These are phyloP conservation scores for Drosophila maculinotata DNA, from an alignment of 2,888 invertebrate species.

Conservation along the genomic window DNA sequence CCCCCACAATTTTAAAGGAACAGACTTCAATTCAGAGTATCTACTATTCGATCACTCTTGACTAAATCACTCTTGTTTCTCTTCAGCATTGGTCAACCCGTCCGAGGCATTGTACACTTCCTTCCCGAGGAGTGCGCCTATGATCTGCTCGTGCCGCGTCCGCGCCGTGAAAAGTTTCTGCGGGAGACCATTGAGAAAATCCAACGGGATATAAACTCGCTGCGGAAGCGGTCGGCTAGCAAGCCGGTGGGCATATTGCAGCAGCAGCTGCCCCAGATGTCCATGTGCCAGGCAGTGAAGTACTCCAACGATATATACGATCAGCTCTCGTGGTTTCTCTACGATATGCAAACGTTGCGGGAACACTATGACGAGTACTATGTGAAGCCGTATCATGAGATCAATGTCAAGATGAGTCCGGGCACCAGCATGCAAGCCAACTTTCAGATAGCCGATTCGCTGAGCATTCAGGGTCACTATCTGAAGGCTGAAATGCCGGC, in stretches of 20 bases:
- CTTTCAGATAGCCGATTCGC: slow-evolving; percentile 50
- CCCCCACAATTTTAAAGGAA: too few species aligned
- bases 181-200: slow-evolving; percentile 56
- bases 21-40: too few species aligned
- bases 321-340: slow-evolving; percentile 77
- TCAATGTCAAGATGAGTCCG: slow-evolving; percentile 63
- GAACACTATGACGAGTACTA: slow-evolving; percentile 76
- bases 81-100: slow-evolving; percentile 56
- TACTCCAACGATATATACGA: slow-evolving; percentile 67
- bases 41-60: too few species aligned
- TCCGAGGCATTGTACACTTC: slow-evolving; percentile 78
- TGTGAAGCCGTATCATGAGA: slow-evolving; percentile 63
- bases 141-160: slow-evolving; percentile 72
- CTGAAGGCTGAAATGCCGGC: slow-evolving; percentile 55
- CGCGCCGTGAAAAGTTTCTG: slow-evolving; percentile 57
- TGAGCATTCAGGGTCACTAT: slow-evolving; percentile 67
- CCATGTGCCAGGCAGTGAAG: slow-evolving; percentile 66
- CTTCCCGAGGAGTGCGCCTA: slow-evolving; percentile 74
- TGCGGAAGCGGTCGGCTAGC: slow-evolving; percentile 58
- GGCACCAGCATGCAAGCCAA: slow-evolving; percentile 30
- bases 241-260: slow-evolving; percentile 78
- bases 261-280: slow-evolving; percentile 76
- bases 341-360: slow-evolving; percentile 75
- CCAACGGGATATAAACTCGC: slow-evolving; percentile 54
- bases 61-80: background rate